phyloP scores from a whole-genome alignment of 2,113 vertebrate species.

The Arizona elegans region DNA sequence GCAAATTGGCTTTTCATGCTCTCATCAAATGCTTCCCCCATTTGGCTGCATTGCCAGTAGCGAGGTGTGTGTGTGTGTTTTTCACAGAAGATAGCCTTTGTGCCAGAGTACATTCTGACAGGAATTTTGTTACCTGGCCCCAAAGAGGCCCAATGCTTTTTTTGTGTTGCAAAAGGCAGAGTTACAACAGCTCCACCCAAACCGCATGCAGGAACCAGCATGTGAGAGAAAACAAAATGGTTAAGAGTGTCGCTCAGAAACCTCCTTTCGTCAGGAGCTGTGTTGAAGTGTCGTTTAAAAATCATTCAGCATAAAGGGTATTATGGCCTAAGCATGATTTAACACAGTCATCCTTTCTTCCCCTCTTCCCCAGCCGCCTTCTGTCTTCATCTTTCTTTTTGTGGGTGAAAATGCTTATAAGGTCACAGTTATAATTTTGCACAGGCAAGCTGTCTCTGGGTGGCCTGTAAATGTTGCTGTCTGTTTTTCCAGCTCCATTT shows the following conservation, averaged over 20 bases:
- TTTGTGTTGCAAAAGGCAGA: neutral
- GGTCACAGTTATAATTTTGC: neutral
- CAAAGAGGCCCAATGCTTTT: accelerated
- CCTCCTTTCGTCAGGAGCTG: neutral
- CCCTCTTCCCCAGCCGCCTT: neutral
- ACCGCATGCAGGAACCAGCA: neutral
- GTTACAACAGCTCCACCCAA: neutral
- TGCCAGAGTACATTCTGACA: neutral
- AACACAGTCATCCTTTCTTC: neutral
- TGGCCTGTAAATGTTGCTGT: slow-evolving; percentile 10
- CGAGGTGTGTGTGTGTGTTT: too few species aligned
- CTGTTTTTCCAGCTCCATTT: neutral
- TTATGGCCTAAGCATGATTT: neutral
- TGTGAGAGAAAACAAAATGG: neutral
- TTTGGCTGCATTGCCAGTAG: neutral
- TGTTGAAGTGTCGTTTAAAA: neutral
- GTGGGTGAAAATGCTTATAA: neutral
- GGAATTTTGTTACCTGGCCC: neutral
- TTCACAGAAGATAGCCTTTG: neutral
- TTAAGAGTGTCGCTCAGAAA: neutral
- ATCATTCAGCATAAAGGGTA: neutral
- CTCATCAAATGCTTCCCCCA: neutral
- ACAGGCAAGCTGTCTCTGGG: neutral
- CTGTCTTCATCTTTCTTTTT: neutral
- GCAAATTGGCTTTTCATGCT: neutral